Evolutionary conservation across 2,113 vertebrate genomes (phyloP).

Genomic region (Hippocampus zosterae): DNA sequence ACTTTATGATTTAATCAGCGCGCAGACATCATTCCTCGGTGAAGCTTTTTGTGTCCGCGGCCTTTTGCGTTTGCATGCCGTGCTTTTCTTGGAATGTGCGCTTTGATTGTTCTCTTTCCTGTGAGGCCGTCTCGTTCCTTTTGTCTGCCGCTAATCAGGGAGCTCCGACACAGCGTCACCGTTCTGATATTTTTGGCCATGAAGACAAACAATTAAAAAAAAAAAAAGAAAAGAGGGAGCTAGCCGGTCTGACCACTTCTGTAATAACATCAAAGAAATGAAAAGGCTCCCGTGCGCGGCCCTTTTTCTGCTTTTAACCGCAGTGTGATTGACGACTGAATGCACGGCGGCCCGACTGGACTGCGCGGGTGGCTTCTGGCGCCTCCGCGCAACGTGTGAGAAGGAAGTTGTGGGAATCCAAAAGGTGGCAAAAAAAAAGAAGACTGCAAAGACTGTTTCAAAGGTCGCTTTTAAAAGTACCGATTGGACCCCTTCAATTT

Average conservation of each 20-base stretch:
- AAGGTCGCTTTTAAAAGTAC: not conserved
- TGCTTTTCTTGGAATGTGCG: slow-evolving; percentile 76
- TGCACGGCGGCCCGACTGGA: slow-evolving; percentile 26
- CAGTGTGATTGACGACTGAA: slow-evolving; percentile 31
- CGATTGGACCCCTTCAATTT: too few relatives aligned
- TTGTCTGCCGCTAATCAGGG: slow-evolving; percentile 70
- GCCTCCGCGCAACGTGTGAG: slow-evolving; percentile 26
- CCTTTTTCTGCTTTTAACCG: slow-evolving; percentile 23
- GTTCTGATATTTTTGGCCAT: slow-evolving; percentile 67
- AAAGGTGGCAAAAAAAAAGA: not conserved
- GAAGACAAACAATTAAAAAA: not conserved
- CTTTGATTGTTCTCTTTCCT: slow-evolving; percentile 76
- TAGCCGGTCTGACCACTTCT: not conserved
- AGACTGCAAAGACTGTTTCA: not conserved
- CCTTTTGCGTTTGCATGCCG: slow-evolving; percentile 54
- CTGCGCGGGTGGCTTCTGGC: slow-evolving; percentile 21
- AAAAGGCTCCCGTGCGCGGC: slow-evolving; percentile 5
- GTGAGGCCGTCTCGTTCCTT: slow-evolving; percentile 61
- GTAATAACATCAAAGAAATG: slow-evolving; percentile 2
- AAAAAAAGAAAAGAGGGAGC: not conserved
- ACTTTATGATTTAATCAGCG: slow-evolving; percentile 3
- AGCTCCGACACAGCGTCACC: slow-evolving; percentile 64
- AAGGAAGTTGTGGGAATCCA: slow-evolving; percentile 9
- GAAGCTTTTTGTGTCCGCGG: slow-evolving; percentile 47
- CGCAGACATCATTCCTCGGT: slow-evolving; percentile 1